Evolutionary conservation across 2,113 vertebrate species (phyloP), one percentile per base, ranked within the genome.

Genomic region (Cercocebus atys): DNA sequence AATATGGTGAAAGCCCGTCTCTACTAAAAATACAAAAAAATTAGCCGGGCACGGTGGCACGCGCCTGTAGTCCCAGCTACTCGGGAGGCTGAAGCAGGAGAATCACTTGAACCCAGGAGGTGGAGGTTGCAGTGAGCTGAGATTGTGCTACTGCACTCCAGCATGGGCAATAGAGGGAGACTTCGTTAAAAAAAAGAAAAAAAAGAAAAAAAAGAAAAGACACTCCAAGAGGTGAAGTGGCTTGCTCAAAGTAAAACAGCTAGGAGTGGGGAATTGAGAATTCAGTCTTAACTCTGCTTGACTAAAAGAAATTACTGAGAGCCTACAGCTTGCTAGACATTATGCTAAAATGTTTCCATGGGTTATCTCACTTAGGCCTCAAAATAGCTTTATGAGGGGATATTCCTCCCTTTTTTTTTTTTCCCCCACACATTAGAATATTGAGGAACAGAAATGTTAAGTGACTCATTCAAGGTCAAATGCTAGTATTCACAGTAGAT

Each of bases 341-440:
- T 75, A 87, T 90, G 75, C 82, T 92, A 96, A 83, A 55, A 84
- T 68, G 95, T 96, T 97, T 82, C 55, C n/a, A 13, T 84, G 25
- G 61, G 84, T 95, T 96, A 91, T 91, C 47, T 96, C 81, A 94
- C 38, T 93, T 97, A 96, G 95, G 85, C 82, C 55, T 96, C 88
- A 96, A 95, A 97, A 81, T 91, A 91, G n/a, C 27, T 52, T 59
- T 88, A 64, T 75, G 16, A 23, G 59, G 22, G 40, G 18, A 72
- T 70, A 75, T 3, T 96, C 40, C 9, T 92, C 30, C n/a, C 6
- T 73, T 43, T 55, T 61, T 84, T 50, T 70, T 94, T 94, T 70
- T 94, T 70, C 43, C 57, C 83, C 61, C 61, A 78, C 3, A 73
- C 38, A 66, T 84, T 87, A 50, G 20, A 30, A 18, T 94, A 87